Conservation (phyloP, 2,797 vertebrate genomes). For the Odontamblyopus rebecca region DNA sequence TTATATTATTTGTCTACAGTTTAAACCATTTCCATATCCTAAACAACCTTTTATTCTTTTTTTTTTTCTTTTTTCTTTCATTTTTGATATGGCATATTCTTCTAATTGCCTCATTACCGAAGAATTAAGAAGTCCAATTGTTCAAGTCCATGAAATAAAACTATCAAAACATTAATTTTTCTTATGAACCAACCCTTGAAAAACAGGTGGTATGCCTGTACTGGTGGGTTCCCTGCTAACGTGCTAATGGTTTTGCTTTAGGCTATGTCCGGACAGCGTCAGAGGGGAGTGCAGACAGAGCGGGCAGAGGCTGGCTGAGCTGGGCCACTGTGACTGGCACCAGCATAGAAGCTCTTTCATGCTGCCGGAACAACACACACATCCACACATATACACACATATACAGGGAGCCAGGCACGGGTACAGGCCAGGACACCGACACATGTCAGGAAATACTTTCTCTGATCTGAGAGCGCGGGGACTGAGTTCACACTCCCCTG, state of each 20-base stretch:
- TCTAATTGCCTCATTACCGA: not conserved
- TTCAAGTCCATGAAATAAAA: not conserved
- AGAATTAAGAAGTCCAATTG: not conserved
- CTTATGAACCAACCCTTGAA: not conserved
- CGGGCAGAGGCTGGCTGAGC: slow-evolving; percentile 65
- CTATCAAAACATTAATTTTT: not conserved
- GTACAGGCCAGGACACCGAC: slow-evolving; percentile 70
- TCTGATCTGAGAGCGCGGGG: slow-evolving; percentile 65
- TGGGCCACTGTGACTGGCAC: slow-evolving; percentile 78
- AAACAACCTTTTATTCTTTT: not conserved
- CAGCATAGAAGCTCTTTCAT: slow-evolving; percentile 74
- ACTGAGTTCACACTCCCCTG: slow-evolving; percentile 48
- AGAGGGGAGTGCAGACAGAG: slow-evolving; percentile 74
- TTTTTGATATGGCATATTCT: not conserved
- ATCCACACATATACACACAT: slow-evolving; percentile 35
- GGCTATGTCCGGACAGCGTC: slow-evolving; percentile 70
- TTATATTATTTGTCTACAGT: not conserved
- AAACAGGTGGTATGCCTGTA: not conserved
- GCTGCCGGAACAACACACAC: slow-evolving; percentile 54
- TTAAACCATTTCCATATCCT: not conserved
- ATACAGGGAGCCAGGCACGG: slow-evolving; percentile 58
- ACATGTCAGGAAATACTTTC: slow-evolving; percentile 77
- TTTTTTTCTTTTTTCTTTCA: not conserved
- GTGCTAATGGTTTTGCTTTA: slow-evolving; percentile 73
- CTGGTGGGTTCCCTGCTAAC: slow-evolving; percentile 75